These are phyloP conservation scores for Oxygymnocypris stewartii DNA, from an alignment of 2,113 vertebrate genomes.

Conservation along the genomic window DNA sequence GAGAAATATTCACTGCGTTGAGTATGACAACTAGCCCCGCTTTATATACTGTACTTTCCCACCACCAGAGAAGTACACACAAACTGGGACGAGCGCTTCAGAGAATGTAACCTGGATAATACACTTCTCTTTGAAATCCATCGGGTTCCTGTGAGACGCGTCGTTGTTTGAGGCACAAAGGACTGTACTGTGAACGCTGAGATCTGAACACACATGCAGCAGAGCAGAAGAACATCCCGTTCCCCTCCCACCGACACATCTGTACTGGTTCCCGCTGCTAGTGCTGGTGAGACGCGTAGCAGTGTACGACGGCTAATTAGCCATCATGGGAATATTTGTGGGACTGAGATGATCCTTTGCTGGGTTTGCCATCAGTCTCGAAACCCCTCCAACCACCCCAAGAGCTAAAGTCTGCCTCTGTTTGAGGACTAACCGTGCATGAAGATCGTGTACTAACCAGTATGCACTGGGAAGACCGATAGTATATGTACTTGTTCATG, in stretches of 20 bases:
- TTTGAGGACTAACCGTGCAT: neutral
- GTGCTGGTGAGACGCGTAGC: neutral
- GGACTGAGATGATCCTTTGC: neutral
- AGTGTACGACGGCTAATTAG: neutral
- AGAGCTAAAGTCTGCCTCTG: neutral
- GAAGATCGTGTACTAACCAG: neutral
- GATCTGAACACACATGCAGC: neutral
- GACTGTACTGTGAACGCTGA: neutral
- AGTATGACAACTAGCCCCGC: neutral
- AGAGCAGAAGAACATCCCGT: neutral
- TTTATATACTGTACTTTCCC: neutral
- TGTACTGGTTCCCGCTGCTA: conserved; percentile 10
- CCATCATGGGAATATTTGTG: conserved; percentile 18
- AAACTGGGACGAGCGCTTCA: neutral
- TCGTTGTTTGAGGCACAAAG: neutral
- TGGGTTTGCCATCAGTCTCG: neutral
- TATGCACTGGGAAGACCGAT: neutral
- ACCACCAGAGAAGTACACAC: neutral
- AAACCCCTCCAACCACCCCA: neutral
- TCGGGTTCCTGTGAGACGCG: neutral
- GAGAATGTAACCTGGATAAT: neutral
- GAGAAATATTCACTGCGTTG: neutral
- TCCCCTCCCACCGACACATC: neutral
- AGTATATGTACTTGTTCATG: neutral
- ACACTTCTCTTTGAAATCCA: neutral